These are phyloP conservation scores for Poecile atricapillus DNA, from an alignment of 2,113 vertebrate genomes.

Conservation along the genomic window DNA sequence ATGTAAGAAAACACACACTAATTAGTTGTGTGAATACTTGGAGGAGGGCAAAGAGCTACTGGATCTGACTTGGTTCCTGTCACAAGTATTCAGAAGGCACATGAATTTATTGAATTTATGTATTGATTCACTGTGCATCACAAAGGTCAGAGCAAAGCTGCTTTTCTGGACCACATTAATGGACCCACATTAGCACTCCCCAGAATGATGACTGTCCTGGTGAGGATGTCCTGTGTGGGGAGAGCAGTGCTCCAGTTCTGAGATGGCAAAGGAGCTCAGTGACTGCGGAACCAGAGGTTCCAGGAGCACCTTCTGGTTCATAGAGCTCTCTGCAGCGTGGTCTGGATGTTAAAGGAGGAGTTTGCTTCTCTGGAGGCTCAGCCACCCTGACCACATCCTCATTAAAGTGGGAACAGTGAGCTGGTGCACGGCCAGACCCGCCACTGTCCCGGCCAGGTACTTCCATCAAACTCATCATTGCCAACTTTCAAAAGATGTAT, in stretches of 20 bases:
- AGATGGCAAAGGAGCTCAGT: background rate
- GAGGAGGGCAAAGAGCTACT: background rate
- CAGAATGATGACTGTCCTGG: background rate
- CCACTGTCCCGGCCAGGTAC: fast-evolving
- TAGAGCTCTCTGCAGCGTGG: background rate
- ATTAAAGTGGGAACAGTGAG: background rate
- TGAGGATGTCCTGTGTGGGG: fast-evolving
- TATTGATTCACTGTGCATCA: background rate
- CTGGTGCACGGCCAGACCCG: fast-evolving
- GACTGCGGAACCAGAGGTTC: background rate
- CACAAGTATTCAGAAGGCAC: background rate
- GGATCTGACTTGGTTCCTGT: background rate
- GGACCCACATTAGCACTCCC: background rate
- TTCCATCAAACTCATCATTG: background rate
- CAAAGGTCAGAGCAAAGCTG: background rate
- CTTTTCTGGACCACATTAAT: background rate
- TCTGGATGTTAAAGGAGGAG: background rate
- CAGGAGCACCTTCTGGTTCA: background rate
- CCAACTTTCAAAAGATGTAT: fast-evolving
- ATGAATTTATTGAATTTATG: background rate
- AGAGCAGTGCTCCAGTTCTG: background rate
- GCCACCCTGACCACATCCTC: background rate
- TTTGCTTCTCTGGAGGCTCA: background rate
- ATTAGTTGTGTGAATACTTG: background rate
- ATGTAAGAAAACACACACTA: background rate